A percentile compares a stretch with the other conserved stretches of the same genome.
Conservation (phyloP, 2,113 vertebrate genomes). For the Syngnathoides biaculeatus region DNA sequence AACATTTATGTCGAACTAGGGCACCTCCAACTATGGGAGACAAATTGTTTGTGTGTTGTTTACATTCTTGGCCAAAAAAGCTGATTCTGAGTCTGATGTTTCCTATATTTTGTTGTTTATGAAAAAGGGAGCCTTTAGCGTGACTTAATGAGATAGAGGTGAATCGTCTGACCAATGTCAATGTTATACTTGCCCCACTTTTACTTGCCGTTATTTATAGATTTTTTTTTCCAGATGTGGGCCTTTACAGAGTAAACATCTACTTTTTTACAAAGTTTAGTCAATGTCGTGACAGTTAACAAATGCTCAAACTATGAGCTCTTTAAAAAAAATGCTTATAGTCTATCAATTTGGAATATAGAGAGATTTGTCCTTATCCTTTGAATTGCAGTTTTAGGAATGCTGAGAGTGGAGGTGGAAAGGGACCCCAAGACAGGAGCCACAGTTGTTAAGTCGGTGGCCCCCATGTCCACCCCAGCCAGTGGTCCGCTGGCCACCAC, state of each 20-base stretch:
- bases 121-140: constrained; percentile 9
- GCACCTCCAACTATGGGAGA: no score
- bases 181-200: constrained; percentile 44
- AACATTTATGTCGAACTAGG: no score
- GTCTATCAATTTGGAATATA: not conserved
- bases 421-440: constrained; percentile 61
- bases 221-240: constrained; percentile 33
- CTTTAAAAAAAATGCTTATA: not conserved
- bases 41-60: no score
- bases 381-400: constrained; percentile 60
- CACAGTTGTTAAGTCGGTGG: constrained; percentile 53
- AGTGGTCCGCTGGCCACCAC: constrained; percentile 14
- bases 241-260: constrained; percentile 7
- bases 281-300: constrained; percentile 9
- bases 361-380: not conserved
- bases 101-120: constrained; percentile 21
- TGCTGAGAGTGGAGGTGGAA: constrained; percentile 62
- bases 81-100: no score
- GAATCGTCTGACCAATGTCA: constrained; percentile 14
- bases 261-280: constrained; percentile 12
- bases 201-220: constrained; percentile 25
- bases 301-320: constrained; percentile 19
- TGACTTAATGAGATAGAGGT: constrained; percentile 22
- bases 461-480: constrained; percentile 43
- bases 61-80: no score